phyloP scores from a whole-genome alignment of 92 coral and sea anemone species.

The Epizoanthus rinbou region DNA sequence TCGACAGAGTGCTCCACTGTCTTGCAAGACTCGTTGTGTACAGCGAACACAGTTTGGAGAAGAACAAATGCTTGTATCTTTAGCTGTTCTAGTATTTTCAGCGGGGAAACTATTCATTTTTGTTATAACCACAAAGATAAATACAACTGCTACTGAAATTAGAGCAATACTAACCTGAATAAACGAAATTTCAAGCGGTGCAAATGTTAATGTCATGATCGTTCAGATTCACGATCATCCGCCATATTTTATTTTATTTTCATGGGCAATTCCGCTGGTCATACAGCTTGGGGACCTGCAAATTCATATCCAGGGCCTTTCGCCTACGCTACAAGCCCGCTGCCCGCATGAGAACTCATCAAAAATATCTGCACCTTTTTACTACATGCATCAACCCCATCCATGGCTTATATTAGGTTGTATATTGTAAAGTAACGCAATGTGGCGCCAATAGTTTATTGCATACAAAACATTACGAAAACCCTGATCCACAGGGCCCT shows the following conservation, averaged over 20 bases:
- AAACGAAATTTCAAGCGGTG: neutral
- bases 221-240: neutral
- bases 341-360: too few species aligned
- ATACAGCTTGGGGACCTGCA: too few species aligned
- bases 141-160: conserved; percentile 2
- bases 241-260: neutral
- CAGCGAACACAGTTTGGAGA: conserved; percentile 70
- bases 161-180: neutral
- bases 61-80: conserved; percentile 45
- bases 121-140: neutral
- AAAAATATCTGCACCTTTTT: too few species aligned
- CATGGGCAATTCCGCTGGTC: too few species aligned
- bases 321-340: too few species aligned
- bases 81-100: neutral
- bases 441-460: too few species aligned
- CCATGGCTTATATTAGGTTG: too few species aligned
- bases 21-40: conserved; percentile 35
- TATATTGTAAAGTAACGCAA: too few species aligned
- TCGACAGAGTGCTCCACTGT: conserved; percentile 37
- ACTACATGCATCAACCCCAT: too few species aligned
- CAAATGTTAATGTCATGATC: neutral
- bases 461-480: too few species aligned
- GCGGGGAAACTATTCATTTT: neutral
- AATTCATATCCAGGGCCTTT: too few species aligned
- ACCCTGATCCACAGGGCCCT: too few species aligned